Evolutionary conservation across 2,888 invertebrate species (phyloP).

Genomic region (Phasia obesa): DNA sequence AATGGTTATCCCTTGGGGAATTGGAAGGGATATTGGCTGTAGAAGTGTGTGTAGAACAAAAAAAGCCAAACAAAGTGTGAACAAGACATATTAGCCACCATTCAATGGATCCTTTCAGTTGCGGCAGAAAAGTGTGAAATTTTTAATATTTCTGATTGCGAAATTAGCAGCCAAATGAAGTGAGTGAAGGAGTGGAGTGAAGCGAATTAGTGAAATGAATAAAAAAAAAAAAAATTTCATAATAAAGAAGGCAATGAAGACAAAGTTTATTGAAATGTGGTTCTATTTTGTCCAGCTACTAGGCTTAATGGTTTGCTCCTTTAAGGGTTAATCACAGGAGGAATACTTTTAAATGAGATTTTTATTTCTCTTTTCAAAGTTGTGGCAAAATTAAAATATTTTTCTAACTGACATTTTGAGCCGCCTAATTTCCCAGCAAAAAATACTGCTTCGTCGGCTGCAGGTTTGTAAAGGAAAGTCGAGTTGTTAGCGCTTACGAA

Average conservation of each 20-base stretch:
- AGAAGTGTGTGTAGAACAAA: conserved; percentile 8
- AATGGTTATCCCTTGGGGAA: conserved; percentile 58
- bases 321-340: too few species aligned
- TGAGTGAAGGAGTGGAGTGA: background rate
- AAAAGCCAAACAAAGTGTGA: conserved; percentile 48
- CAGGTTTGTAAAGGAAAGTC: too few species aligned
- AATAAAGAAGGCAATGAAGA: background rate
- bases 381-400: too few species aligned
- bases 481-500: too few species aligned
- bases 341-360: too few species aligned
- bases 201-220: conserved; percentile 18
- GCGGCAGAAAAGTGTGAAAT: conserved; percentile 28
- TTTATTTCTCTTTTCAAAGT: too few species aligned
- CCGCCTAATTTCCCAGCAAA: too few species aligned
- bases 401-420: too few species aligned
- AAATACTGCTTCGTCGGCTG: too few species aligned
- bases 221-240: background rate
- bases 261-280: background rate
- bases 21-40: conserved; percentile 41
- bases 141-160: conserved; percentile 7
- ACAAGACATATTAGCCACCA: conserved; percentile 67
- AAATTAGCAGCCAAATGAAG: conserved; percentile 23
- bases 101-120: conserved; percentile 58
- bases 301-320: too few species aligned
- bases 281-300: too few species aligned